These are phyloP conservation scores for Tyrannus savana DNA, from an alignment of 2,113 vertebrate genomes.

Conservation along the genomic window DNA sequence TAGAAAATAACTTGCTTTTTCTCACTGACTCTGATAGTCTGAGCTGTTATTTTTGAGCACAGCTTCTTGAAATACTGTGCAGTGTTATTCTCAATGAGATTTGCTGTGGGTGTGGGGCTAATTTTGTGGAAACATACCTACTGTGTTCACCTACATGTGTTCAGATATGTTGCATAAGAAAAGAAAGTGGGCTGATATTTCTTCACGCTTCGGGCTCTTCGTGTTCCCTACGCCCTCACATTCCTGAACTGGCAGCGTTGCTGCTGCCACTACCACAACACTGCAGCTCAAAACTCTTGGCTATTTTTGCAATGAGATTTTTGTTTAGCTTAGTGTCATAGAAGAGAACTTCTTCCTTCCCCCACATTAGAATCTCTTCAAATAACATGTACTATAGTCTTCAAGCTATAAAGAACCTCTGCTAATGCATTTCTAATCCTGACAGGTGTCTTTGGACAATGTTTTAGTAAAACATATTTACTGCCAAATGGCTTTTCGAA, in stretches of 20 bases:
- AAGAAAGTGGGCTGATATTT: not conserved
- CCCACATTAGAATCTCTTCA: not conserved
- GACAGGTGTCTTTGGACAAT: not conserved
- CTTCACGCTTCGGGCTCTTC: not conserved
- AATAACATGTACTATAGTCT: not conserved
- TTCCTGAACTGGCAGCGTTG: not conserved
- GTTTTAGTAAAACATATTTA: constrained; percentile 35
- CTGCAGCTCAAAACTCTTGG: not conserved
- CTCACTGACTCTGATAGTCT: not conserved
- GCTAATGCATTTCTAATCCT: not conserved
- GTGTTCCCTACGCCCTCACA: not conserved
- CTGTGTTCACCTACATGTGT: not conserved
- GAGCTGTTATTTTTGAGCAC: not conserved
- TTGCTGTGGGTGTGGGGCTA: not conserved
- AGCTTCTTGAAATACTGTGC: not conserved
- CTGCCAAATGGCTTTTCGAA: not conserved
- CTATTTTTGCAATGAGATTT: not conserved
- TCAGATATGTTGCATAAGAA: not conserved
- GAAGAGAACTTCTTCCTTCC: not conserved
- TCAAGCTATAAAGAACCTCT: not conserved
- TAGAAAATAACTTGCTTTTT: not conserved
- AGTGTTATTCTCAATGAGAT: not conserved
- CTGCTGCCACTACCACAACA: not conserved
- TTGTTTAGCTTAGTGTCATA: not conserved
- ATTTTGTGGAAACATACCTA: not conserved